Evolutionary conservation across 2,797 vertebrate genomes (phyloP).

Genomic region (Hipposideros larvatus): DNA sequence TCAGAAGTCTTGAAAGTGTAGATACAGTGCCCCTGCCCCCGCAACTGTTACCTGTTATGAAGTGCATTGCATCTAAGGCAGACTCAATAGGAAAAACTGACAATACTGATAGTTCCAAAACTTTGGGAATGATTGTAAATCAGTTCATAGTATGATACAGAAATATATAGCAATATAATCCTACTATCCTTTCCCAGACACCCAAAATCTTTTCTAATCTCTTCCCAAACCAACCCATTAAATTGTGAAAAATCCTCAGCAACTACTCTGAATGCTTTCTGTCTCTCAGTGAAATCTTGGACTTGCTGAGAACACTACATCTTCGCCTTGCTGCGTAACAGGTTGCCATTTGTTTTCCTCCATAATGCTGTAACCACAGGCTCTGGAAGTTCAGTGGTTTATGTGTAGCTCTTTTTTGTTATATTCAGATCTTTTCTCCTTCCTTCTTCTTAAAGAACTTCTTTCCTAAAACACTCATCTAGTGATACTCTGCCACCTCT

Average conservation of each 20-base stretch:
- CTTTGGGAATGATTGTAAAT: background rate
- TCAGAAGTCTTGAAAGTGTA: background rate
- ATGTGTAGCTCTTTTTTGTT: background rate
- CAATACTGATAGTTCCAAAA: background rate
- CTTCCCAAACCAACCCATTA: background rate
- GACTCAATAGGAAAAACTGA: background rate
- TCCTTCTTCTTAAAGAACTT: too few relatives aligned
- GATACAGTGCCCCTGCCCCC: accelerated
- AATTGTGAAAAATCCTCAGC: background rate
- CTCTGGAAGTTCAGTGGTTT: background rate
- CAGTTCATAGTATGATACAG: background rate
- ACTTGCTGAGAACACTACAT: background rate
- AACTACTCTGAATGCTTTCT: background rate
- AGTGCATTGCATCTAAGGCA: background rate
- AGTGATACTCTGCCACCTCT: background rate
- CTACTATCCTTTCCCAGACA: background rate
- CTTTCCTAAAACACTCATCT: background rate
- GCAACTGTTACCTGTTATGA: background rate
- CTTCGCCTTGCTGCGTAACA: background rate
- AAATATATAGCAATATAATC: background rate
- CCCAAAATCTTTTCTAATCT: background rate
- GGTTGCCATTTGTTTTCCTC: background rate
- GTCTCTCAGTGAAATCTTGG: background rate
- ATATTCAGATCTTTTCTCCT: background rate
- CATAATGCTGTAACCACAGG: background rate